Evolutionary conservation across 2,888 invertebrate genomes (phyloP).

Genomic region (Sacculina carcini): DNA sequence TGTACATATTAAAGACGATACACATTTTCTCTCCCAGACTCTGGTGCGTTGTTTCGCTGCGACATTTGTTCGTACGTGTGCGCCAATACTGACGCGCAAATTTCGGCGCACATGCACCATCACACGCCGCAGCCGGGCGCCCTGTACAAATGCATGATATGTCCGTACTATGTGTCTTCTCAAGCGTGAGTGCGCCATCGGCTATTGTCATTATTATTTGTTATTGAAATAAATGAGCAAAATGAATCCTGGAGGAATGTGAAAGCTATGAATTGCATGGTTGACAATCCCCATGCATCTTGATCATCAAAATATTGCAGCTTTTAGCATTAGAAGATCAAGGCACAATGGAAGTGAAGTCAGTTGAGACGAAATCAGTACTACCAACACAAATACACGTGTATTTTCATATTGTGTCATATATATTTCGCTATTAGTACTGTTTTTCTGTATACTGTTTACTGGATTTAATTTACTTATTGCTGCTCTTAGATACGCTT

Average conservation of each 20-base stretch:
- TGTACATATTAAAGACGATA: background rate
- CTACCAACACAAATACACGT: background rate
- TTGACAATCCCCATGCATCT: no score
- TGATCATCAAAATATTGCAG: no score
- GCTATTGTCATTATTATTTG: background rate
- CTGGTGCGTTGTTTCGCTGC: no score
- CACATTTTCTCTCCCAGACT: no score
- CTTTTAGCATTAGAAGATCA: background rate
- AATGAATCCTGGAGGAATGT: no score
- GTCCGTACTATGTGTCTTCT: constrained; percentile 46
- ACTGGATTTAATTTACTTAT: no score
- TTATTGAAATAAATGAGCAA: no score
- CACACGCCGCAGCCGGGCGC: constrained; percentile 38
- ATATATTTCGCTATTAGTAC: no score
- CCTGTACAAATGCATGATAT: constrained; percentile 49
- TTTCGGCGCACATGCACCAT: constrained; percentile 37
- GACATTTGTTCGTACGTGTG: no score
- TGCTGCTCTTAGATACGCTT: no score
- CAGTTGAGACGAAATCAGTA: background rate
- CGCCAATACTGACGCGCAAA: constrained; percentile 25
- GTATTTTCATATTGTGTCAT: background rate
- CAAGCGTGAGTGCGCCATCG: constrained; percentile 27
- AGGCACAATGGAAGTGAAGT: background rate
- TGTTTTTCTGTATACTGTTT: no score
- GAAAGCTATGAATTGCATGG: no score